phyloP scores from a whole-genome alignment of 2,797 vertebrate species.

The Hozukius guyotensis region DNA sequence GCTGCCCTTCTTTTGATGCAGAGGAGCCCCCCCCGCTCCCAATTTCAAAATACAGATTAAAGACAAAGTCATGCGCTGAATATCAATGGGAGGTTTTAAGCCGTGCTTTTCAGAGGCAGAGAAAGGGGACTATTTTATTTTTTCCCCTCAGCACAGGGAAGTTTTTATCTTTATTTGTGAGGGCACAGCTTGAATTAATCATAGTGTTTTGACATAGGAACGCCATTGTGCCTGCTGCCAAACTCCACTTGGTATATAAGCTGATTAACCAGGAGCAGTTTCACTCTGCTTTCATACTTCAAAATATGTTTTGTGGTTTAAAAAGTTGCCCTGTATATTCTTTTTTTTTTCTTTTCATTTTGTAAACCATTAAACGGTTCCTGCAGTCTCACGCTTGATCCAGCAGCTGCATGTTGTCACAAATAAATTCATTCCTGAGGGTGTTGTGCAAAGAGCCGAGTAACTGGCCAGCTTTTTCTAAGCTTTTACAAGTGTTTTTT shows the following conservation, averaged over 20 bases:
- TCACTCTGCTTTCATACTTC: slow-evolving; percentile 34
- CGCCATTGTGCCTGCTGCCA: slow-evolving; percentile 62
- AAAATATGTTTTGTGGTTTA: slow-evolving; percentile 31
- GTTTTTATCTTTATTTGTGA: slow-evolving; percentile 68
- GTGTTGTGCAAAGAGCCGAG: not conserved
- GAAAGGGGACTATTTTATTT: slow-evolving; percentile 55
- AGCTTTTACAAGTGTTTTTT: not conserved
- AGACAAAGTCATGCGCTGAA: slow-evolving; percentile 65
- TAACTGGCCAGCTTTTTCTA: not conserved
- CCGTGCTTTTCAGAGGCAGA: slow-evolving; percentile 52
- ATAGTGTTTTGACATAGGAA: slow-evolving; percentile 63
- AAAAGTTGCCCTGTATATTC: slow-evolving; percentile 12
- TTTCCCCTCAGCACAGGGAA: slow-evolving; percentile 24
- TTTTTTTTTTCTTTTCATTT: not conserved
- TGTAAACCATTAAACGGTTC: not conserved
- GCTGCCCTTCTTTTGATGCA: slow-evolving; percentile 35
- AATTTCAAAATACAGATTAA: slow-evolving; percentile 73
- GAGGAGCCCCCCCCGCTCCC: not conserved
- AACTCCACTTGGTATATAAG: slow-evolving; percentile 56
- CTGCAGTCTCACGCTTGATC: not conserved
- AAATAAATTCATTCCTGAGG: not conserved
- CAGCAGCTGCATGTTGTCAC: not conserved
- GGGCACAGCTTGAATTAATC: slow-evolving; percentile 75
- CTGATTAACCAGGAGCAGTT: slow-evolving; percentile 66
- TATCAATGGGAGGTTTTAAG: slow-evolving; percentile 67